A percentile compares a stretch with the other conserved stretches of the same genome.
Evolutionary conservation across 2,888 invertebrate species (phyloP).

Genomic region (Ganaspis brasiliensis): DNA sequence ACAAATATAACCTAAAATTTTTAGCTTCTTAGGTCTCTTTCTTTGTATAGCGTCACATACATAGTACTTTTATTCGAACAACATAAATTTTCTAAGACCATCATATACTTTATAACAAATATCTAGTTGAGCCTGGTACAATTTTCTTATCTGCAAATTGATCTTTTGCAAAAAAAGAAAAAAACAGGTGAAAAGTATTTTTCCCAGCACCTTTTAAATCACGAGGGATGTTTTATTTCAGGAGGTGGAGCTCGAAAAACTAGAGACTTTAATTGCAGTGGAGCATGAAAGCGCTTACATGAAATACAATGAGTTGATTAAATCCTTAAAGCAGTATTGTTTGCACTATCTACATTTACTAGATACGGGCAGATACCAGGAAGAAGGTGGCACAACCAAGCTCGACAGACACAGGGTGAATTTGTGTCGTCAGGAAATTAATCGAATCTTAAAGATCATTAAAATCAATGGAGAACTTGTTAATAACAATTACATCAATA

Average conservation of each 20-base stretch:
- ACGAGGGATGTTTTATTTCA: slow-evolving; percentile 59
- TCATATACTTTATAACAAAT: no score
- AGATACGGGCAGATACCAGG: slow-evolving; percentile 66
- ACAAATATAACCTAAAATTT: no score
- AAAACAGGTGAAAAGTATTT: not conserved
- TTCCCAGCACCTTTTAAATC: not conserved
- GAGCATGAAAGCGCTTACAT: slow-evolving; percentile 71
- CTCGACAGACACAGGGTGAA: slow-evolving; percentile 75
- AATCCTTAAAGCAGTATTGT: slow-evolving; percentile 72
- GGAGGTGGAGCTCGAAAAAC: slow-evolving; percentile 76
- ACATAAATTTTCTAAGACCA: no score
- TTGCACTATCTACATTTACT: slow-evolving; percentile 79
- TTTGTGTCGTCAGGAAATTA: slow-evolving; percentile 70
- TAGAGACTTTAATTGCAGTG: slow-evolving; percentile 76
- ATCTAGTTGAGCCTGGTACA: not conserved
- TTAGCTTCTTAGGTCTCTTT: no score
- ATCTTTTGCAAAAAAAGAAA: not conserved
- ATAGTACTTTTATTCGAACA: no score
- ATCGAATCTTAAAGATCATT: slow-evolving; percentile 70
- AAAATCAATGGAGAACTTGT: slow-evolving; percentile 73
- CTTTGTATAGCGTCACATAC: no score
- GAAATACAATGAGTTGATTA: slow-evolving; percentile 75
- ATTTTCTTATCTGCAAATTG: no score
- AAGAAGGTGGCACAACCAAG: slow-evolving; percentile 72
- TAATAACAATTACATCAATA: slow-evolving; percentile 72